A percentile compares a stretch with the other conserved stretches of the same genome.
Evolutionary conservation across 2,888 invertebrate genomes (phyloP).

Genomic region (Galerucella nymphaeae): DNA sequence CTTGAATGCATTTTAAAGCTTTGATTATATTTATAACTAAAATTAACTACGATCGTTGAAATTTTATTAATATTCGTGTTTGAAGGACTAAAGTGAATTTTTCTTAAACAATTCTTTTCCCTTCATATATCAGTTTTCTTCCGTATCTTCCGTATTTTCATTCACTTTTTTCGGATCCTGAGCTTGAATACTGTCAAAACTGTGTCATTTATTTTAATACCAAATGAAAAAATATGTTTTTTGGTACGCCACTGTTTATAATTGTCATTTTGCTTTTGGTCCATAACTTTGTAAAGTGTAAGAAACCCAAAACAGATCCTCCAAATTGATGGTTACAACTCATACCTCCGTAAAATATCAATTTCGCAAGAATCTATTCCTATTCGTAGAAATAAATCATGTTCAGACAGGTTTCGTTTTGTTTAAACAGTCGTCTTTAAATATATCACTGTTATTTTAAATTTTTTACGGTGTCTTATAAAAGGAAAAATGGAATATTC

Average conservation of each 20-base stretch:
- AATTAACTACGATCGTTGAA: no score
- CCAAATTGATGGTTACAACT: conserved; percentile 28
- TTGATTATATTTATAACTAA: no score
- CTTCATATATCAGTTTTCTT: no score
- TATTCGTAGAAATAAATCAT: conserved; percentile 16
- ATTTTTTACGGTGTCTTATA: conserved; percentile 13
- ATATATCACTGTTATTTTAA: conserved; percentile 16
- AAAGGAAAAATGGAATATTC: conserved; percentile 3
- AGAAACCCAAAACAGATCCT: conserved; percentile 32
- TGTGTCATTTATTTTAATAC: no score
- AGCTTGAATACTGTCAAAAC: no score
- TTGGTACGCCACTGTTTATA: background rate
- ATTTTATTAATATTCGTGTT: no score
- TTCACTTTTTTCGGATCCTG: no score
- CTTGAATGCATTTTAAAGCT: background rate
- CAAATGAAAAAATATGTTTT: background rate
- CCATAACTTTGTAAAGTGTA: conserved; percentile 38
- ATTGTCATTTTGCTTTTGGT: background rate
- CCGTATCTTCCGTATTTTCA: no score
- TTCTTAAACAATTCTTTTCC: no score
- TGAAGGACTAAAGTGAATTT: no score
- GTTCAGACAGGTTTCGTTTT: conserved; percentile 18
- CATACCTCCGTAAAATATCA: conserved; percentile 16
- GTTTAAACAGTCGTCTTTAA: conserved; percentile 14
- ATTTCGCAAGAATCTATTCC: conserved; percentile 36